phyloP scores from a whole-genome alignment of 2,797 vertebrate species.

The Coregonus sp. region DNA sequence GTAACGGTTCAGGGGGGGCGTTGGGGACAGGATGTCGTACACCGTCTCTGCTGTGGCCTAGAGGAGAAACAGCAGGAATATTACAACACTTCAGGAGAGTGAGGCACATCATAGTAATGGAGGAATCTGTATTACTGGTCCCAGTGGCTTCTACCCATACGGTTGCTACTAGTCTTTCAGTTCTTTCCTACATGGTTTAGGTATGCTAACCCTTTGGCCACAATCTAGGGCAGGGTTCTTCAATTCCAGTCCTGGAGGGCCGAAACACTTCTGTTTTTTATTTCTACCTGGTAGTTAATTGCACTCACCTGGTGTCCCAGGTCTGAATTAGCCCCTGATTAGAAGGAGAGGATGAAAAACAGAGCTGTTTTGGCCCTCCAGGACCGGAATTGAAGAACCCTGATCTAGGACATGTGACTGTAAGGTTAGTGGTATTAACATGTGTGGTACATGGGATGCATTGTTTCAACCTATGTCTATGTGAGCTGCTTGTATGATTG shows the following conservation, averaged over 20 bases:
- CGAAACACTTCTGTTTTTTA: too few species aligned
- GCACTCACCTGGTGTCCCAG: too few species aligned
- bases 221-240: neutral
- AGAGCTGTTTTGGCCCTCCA: too few species aligned
- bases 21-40: constrained; percentile 92
- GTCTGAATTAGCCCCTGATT: too few species aligned
- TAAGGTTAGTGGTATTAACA: neutral
- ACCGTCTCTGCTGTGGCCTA: constrained; percentile 93
- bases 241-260: too few species aligned
- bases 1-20: constrained; percentile 80
- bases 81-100: neutral
- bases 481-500: neutral
- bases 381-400: too few species aligned
- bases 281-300: too few species aligned
- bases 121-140: neutral
- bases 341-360: too few species aligned
- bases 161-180: neutral
- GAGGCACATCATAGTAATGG: constrained; percentile 4
- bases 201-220: neutral
- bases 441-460: neutral
- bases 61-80: neutral
- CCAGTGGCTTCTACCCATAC: neutral
- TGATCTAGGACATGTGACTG: neutral
- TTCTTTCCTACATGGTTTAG: neutral
- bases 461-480: neutral